Conservation (phyloP, 2,888 invertebrate genomes). For the Macaria notata region DNA sequence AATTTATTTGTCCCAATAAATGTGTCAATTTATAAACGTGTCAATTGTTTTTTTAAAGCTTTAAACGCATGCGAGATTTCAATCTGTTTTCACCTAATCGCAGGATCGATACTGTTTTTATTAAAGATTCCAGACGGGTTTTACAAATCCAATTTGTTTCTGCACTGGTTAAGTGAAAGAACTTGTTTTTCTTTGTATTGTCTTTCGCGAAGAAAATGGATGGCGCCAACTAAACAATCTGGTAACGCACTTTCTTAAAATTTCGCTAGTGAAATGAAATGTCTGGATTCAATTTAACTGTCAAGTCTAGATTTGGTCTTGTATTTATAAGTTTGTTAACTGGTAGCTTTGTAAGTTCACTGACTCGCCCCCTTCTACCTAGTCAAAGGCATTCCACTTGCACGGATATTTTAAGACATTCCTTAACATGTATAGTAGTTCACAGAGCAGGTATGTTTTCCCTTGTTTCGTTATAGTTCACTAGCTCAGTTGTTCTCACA, state of each 20-base stretch:
- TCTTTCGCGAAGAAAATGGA: slow-evolving; percentile 10
- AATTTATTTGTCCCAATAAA: too few relatives aligned
- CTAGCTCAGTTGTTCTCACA: slow-evolving; percentile 59
- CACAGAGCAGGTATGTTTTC: slow-evolving; percentile 30
- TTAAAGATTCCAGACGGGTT: slow-evolving; percentile 29
- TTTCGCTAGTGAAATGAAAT: too few relatives aligned
- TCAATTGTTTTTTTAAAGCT: too few relatives aligned
- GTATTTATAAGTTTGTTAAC: too few relatives aligned
- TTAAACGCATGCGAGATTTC: too few relatives aligned
- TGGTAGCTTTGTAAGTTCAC: too few relatives aligned
- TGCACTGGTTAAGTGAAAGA: slow-evolving; percentile 11
- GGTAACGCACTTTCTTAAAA: too few relatives aligned
- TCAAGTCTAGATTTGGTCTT: too few relatives aligned
- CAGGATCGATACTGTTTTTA: slow-evolving; percentile 17
- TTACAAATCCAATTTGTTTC: slow-evolving; percentile 32
- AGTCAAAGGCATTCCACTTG: slow-evolving; percentile 12
- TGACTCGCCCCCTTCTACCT: neutral
- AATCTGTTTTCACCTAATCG: neutral
- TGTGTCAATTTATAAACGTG: too few relatives aligned
- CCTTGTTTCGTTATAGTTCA: slow-evolving; percentile 36
- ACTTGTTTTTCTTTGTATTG: slow-evolving; percentile 2
- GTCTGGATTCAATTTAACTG: too few relatives aligned
- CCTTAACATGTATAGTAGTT: slow-evolving; percentile 23
- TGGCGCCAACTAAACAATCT: slow-evolving; percentile 5
- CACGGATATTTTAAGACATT: slow-evolving; percentile 21